Base-by-base conservation (phyloP, 2,888 invertebrate genomes). In the Cremastinae sp. region DNA sequence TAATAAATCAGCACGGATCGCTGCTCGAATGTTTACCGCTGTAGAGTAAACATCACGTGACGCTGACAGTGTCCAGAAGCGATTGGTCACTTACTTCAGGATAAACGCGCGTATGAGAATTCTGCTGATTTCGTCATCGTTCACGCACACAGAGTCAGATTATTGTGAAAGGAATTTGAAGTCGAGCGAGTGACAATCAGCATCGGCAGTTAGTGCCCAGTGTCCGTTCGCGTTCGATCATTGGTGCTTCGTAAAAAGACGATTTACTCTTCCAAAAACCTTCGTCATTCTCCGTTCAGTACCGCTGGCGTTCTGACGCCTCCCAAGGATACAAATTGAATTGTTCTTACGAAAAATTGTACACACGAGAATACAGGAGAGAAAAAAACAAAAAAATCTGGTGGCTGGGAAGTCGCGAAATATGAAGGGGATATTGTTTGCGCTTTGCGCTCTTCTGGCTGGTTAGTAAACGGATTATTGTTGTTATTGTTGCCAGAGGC, bases 391-490 rank as follows among this genome's bases (percentile, higher is more conserved):
- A 56, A 49, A 53, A 12, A 59, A 16, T 14, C 18, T 4, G 56
- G n/a, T 22, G 59, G 64, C 20, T 22, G 43, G 22, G 43, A 69
- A 73, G 72, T 53, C 69, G 20, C 22, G 47, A 75, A 90, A 83
- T 77, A 91, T 91, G 91, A 90, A 87, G 82, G 78, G 82, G 79
- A 80, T 84, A 41, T 78, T 87, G 73, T 79, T 88, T 84, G 90
- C 90, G 90, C 86, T 91, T 41, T 85, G 90, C 89, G 90, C 90
- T 87, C 83, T 90, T 80, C 79, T 91, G 79, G 89, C 89, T 86
- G 90, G 91, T 91, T 84, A 90, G 90, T 86, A 64, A 59, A 34
- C 20, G 18, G 38, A 16, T 38, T 53, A 53, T 66, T 34, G 8
- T 66, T 16, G 43, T 54, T 43, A 64, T 65, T 14, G 14, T 16